A percentile compares a stretch with the other conserved stretches of the same genome.
These are phyloP conservation scores for Ranitomeya imitator DNA, from an alignment of 2,113 vertebrate species.

Conservation along the genomic window DNA sequence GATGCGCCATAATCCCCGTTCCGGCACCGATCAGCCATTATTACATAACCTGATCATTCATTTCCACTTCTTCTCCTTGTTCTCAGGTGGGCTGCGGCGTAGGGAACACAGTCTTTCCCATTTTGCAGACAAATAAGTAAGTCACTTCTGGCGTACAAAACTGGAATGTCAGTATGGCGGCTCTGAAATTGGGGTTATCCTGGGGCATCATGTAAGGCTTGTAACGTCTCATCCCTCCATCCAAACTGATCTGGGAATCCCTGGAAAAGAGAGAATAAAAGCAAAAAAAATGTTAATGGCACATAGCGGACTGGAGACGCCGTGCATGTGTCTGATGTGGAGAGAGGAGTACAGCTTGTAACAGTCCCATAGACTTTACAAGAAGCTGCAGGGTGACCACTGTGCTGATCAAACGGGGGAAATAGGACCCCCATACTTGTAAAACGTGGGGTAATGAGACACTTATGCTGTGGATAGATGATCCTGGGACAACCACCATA, in stretches of 20 bases:
- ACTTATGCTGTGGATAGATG: no score
- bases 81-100: slow-evolving; percentile 96
- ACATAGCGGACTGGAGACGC: no score
- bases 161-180: neutral
- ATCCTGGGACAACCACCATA: no score
- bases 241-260: neutral
- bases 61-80: slow-evolving; percentile 38
- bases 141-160: slow-evolving; percentile 56
- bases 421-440: no score
- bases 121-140: slow-evolving; percentile 98
- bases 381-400: no score
- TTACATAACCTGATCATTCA: neutral
- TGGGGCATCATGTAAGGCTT: neutral
- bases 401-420: no score
- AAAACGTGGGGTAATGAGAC: no score
- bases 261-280: neutral
- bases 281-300: no score
- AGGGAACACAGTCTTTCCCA: slow-evolving; percentile 96
- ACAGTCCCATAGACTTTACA: no score
- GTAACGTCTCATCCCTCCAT: neutral
- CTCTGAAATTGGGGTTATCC: no score
- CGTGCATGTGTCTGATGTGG: no score
- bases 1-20: neutral
- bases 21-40: neutral
- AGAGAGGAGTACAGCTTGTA: no score